Evolutionary conservation across 1,140 invertebrate genomes (phyloP).

Genomic region (Latrodectus geometricus): DNA sequence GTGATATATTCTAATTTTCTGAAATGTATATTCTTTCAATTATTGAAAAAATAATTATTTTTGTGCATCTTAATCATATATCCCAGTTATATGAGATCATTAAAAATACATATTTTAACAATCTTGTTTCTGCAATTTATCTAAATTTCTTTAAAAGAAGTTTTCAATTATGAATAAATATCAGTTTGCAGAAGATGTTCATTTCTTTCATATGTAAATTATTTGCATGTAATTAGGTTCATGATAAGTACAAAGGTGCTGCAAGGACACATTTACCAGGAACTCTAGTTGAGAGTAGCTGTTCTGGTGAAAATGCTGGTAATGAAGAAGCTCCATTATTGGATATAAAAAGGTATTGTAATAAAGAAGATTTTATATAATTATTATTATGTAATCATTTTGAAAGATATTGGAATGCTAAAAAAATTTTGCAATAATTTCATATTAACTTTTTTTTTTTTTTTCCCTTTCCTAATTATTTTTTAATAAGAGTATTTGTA

Average conservation of each 20-base stretch:
- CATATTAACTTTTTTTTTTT: no score
- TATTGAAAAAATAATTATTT: background rate
- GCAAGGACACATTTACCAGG: background rate
- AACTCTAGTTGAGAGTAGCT: background rate
- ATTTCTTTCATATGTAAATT: background rate
- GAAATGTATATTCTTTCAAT: no score
- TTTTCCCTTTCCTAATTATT: no score
- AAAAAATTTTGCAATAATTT: no score
- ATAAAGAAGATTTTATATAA: no score
- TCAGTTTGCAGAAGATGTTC: background rate
- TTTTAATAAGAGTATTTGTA: no score
- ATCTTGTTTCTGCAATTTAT: background rate
- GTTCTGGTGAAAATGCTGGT: background rate
- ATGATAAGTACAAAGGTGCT: background rate
- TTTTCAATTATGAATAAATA: background rate
- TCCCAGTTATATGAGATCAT: background rate
- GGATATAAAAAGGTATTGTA: conserved; percentile 3
- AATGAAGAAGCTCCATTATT: conserved; percentile 17
- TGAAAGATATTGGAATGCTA: no score
- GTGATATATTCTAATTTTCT: no score
- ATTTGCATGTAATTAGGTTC: background rate
- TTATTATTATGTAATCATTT: no score
- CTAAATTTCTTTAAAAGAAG: background rate
- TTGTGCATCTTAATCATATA: background rate
- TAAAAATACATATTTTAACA: background rate